Evolutionary conservation across 2,888 invertebrate genomes (phyloP).

Genomic region (Drosophila rellima): DNA sequence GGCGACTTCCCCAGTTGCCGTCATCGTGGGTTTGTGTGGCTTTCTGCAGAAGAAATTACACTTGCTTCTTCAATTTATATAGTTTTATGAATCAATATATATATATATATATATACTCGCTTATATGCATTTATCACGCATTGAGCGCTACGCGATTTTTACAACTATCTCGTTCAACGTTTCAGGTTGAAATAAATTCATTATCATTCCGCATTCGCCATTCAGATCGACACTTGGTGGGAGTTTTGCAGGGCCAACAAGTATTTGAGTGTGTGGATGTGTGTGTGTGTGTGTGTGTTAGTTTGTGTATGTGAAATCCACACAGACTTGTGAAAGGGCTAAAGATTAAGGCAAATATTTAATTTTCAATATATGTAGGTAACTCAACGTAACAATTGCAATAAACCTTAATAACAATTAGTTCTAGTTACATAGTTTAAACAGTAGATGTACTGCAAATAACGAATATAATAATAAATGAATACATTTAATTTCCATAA

Average conservation of each 20-base stretch:
- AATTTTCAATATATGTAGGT: constrained; percentile 35
- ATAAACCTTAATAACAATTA: constrained; percentile 67
- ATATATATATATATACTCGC: constrained; percentile 5
- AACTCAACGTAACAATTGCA: constrained; percentile 32
- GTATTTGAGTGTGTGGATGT: constrained; percentile 7
- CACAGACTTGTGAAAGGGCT: constrained; percentile 67
- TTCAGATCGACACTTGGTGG: constrained; percentile 52
- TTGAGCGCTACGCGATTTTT: constrained; percentile 53
- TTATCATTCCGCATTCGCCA: constrained; percentile 54
- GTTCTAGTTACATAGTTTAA: constrained; percentile 37
- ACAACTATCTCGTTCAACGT: constrained; percentile 80
- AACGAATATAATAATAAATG: not conserved
- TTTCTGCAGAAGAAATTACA: constrained; percentile 1
- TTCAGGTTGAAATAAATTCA: constrained; percentile 80
- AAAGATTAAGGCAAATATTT: constrained; percentile 75
- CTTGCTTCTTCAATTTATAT: constrained; percentile 3
- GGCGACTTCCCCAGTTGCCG: constrained; percentile 64
- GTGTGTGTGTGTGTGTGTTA: constrained; percentile 30
- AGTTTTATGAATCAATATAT: constrained; percentile 11
- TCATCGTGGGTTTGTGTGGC: constrained; percentile 45
- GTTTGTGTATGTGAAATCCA: constrained; percentile 48
- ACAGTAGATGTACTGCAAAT: not conserved
- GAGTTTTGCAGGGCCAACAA: constrained; percentile 43
- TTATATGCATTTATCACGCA: constrained; percentile 5
- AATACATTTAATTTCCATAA: not conserved